Evolutionary conservation across 1,140 invertebrate genomes (phyloP), one percentile per base, ranked within the genome.

Genomic region (Heliconius nattereri): DNA sequence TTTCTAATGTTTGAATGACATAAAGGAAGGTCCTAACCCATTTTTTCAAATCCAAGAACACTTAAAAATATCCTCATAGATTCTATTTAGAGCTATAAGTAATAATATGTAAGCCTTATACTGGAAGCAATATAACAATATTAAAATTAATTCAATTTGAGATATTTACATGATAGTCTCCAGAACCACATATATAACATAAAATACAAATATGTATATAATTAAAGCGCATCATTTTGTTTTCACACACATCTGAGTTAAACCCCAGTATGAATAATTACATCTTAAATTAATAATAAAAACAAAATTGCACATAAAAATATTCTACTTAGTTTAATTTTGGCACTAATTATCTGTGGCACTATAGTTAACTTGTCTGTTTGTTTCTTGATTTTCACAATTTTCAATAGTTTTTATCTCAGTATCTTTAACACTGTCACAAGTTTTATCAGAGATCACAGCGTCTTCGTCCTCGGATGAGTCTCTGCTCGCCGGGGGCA

Each of bases 321-420:
- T 92, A 94, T 90, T 90, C 93, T 94, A 95, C 92, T 92, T 94
- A 94, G 86, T 86, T 92, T 94, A 94, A 93, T 94, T 95, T 95
- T 95, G 94, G 94, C 94, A 95, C 94, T 95, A 94, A 94, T 93
- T 94, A 94, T 94, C 93, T 91, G 94, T 95, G 94, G 94, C 94
- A 95, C 94, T 94, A 94, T 92, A 94, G 88, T 91, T 94, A 90
- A 92, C 90, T 90, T 88, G 86, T 79, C 85, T 91, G 86, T 94
- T 91, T 85, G 88, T 85, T 83, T 92, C 87, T 78, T 90, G 89
- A 87, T 87, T 84, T 77, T 94, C 92, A 91, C 87, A 90, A 87
- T 89, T 90, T 85, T 93, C 89, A 85, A 90, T 86, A 88, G 84
- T 93, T 87, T 91, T 94, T 78, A 89, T 83, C 76, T 93, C 92